These are phyloP conservation scores for Apotomis betuletana DNA, from an alignment of 2,888 invertebrate genomes.

Conservation along the genomic window DNA sequence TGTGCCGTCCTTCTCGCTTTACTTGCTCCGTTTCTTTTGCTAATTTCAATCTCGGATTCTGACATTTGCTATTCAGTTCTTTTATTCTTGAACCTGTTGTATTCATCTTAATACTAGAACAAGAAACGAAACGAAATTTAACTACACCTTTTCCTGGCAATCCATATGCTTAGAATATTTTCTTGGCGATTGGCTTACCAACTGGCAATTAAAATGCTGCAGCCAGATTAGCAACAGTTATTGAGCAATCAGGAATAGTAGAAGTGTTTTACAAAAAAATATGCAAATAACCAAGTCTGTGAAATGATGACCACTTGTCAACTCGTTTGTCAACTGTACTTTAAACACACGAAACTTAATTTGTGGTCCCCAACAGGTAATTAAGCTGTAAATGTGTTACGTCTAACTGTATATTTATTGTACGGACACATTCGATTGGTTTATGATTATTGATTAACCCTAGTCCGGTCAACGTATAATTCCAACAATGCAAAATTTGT, in stretches of 20 bases:
- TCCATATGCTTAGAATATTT: too few species aligned
- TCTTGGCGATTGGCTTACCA: too few species aligned
- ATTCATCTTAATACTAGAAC: not conserved
- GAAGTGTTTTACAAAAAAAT: conserved; percentile 9
- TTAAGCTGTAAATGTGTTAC: conserved; percentile 30
- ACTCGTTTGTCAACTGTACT: conserved; percentile 37
- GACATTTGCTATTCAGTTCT: conserved; percentile 1
- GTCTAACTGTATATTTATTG: conserved; percentile 31
- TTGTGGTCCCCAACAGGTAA: conserved; percentile 25
- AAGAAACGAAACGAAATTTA: not conserved
- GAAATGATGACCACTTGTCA: conserved; percentile 22
- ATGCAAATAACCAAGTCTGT: conserved; percentile 24
- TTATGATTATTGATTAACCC: conserved; percentile 30
- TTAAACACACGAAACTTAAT: conserved; percentile 30
- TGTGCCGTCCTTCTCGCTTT: conserved; percentile 49
- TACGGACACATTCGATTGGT: conserved; percentile 24
- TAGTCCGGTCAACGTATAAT: conserved; percentile 4
- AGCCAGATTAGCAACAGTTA: not conserved
- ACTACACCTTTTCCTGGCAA: too few species aligned
- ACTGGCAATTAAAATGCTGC: too few species aligned
- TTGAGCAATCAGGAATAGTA: not conserved
- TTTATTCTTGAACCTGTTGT: not conserved
- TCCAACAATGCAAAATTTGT: not conserved
- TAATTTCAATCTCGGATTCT: conserved; percentile 17
- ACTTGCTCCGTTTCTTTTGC: conserved; percentile 54